Conservation (phyloP, 2,888 invertebrate species). For the Athrips mouffetella region DNA sequence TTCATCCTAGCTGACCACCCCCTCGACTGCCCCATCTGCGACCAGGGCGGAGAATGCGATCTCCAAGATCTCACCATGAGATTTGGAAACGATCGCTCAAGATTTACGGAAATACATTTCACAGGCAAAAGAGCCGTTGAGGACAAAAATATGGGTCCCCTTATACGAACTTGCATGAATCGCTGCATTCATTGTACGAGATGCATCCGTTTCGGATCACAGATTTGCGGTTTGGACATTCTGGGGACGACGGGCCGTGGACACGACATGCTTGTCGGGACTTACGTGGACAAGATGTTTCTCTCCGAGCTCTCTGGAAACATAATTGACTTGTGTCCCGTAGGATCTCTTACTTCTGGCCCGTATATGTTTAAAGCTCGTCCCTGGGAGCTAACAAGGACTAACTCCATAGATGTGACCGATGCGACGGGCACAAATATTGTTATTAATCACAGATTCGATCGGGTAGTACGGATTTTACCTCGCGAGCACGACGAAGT, state of each 20-base stretch:
- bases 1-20: constrained; percentile 98
- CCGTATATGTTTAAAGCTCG: constrained; percentile 97
- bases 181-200: constrained; percentile 99
- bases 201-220: constrained; percentile 97
- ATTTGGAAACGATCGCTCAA: constrained; percentile 95
- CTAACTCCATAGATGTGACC: constrained; percentile 64
- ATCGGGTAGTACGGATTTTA: constrained; percentile 55
- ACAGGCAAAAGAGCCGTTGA: constrained; percentile 96
- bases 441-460: constrained; percentile 50
- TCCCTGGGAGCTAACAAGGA: constrained; percentile 97
- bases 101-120: constrained; percentile 94
- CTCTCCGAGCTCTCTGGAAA: constrained; percentile 98
- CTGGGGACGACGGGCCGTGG: constrained; percentile 95
- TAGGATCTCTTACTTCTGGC: constrained; percentile 97
- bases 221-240: constrained; percentile 98
- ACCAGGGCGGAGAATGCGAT: constrained; percentile 96
- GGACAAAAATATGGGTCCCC: constrained; percentile 96
- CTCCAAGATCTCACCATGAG: constrained; percentile 98
- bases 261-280: constrained; percentile 98
- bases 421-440: constrained; percentile 70
- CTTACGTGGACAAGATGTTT: constrained; percentile 98
- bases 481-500: constrained; percentile 65
- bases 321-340: constrained; percentile 98
- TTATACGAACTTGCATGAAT: constrained; percentile 98
- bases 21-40: constrained; percentile 99